Conservation (phyloP, 2,113 vertebrate species). For the Ptyas mucosa region DNA sequence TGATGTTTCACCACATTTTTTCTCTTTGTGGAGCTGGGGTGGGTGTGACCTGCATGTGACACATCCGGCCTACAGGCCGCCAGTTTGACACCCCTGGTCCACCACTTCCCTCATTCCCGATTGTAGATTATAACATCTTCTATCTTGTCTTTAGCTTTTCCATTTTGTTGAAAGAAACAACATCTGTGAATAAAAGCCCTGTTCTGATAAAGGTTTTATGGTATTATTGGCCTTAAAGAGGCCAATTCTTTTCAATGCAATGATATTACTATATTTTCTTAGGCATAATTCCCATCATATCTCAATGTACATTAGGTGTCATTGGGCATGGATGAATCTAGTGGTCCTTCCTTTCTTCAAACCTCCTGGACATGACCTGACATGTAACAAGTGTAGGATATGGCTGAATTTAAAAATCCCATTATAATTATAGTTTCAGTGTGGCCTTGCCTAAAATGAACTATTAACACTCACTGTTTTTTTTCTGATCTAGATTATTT, state of each 20-base stretch:
- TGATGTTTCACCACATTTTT: too few relatives aligned
- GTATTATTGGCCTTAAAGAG: slow-evolving; percentile 43
- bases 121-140: slow-evolving; percentile 42
- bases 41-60: fast-evolving
- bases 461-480: slow-evolving; percentile 51
- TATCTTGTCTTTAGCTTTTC: slow-evolving; percentile 41
- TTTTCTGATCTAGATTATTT: slow-evolving; percentile 28
- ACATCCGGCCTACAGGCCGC: fast-evolving
- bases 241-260: slow-evolving; percentile 57
- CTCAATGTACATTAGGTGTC: slow-evolving; percentile 57
- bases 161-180: slow-evolving; percentile 59
- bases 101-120: background rate
- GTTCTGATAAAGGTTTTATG: slow-evolving; percentile 49
- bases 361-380: slow-evolving; percentile 53
- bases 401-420: slow-evolving; percentile 51
- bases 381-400: slow-evolving; percentile 52
- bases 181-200: slow-evolving; percentile 51
- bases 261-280: slow-evolving; percentile 55
- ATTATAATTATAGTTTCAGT: slow-evolving; percentile 47
- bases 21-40: too few relatives aligned
- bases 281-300: slow-evolving; percentile 56
- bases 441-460: slow-evolving; percentile 47
- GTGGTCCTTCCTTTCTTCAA: slow-evolving; percentile 36
- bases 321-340: slow-evolving; percentile 64
- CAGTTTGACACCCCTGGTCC: background rate